Evolutionary conservation across 2,113 vertebrate genomes (phyloP).

Genomic region (human (Homo sapiens)): DNA sequence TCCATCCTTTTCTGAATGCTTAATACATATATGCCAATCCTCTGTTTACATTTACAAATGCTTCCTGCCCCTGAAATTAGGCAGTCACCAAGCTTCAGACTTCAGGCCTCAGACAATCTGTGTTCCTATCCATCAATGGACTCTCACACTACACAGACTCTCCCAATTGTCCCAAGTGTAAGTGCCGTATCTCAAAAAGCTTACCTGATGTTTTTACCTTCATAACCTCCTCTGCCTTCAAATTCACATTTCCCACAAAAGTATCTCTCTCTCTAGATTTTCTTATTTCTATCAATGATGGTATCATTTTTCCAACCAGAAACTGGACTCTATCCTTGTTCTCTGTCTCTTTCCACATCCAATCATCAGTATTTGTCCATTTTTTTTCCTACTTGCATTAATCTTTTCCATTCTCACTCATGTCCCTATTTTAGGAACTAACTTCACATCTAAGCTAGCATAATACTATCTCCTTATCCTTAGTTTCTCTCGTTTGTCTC

Average conservation of each 20-base stretch:
- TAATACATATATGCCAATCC: background rate
- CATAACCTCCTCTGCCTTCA: background rate
- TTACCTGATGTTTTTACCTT: background rate
- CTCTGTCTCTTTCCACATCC: background rate
- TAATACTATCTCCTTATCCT: background rate
- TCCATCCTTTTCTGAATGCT: background rate
- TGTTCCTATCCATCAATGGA: background rate
- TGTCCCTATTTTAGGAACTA: background rate
- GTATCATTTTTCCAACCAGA: background rate
- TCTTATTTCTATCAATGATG: conserved; percentile 24
- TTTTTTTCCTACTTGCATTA: background rate
- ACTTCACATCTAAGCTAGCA: background rate
- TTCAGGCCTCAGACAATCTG: background rate
- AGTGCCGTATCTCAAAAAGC: background rate
- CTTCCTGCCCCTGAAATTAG: background rate
- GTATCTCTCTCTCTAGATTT: background rate
- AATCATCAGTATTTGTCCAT: background rate
- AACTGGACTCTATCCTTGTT: background rate
- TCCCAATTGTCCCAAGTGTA: background rate
- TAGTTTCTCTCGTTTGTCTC: background rate
- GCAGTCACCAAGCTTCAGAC: background rate
- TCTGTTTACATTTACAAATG: background rate
- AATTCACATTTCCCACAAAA: background rate
- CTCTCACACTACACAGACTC: background rate
- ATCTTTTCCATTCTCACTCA: background rate